Evolutionary conservation across 2,797 vertebrate species (phyloP).

Genomic region (Peromyscus attwateri): DNA sequence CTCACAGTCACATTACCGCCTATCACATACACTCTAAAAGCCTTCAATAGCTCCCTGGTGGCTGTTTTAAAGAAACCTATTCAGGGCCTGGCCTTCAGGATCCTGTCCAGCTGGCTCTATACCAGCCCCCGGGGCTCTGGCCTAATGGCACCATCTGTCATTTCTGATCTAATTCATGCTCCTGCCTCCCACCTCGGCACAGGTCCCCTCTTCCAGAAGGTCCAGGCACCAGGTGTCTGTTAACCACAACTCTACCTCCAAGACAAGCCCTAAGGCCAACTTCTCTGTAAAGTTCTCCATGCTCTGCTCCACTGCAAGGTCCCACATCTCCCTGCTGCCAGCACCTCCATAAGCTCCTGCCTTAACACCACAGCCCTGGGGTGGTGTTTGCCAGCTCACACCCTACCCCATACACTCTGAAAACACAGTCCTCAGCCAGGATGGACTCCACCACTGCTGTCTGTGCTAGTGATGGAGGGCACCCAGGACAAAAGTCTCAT

Average conservation of each 20-base stretch:
- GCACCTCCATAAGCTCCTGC: background rate
- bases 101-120: background rate
- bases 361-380: background rate
- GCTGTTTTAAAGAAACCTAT: background rate
- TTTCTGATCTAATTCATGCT: background rate
- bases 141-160: background rate
- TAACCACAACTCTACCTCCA: conserved; percentile 1
- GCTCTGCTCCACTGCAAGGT: background rate
- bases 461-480: background rate
- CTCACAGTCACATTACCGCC: background rate
- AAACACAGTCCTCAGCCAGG: background rate
- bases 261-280: background rate
- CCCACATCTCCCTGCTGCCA: background rate
- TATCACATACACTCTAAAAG: conserved; percentile 5
- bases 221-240: background rate
- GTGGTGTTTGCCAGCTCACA: background rate
- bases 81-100: background rate
- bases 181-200: background rate
- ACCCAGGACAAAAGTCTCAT: background rate
- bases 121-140: background rate
- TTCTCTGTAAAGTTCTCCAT: background rate
- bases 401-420: background rate
- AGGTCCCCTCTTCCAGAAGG: background rate
- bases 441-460: background rate
- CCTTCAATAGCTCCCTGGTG: background rate